Conservation (phyloP, 2,888 invertebrate genomes). For the Scaptomyza flava region DNA sequence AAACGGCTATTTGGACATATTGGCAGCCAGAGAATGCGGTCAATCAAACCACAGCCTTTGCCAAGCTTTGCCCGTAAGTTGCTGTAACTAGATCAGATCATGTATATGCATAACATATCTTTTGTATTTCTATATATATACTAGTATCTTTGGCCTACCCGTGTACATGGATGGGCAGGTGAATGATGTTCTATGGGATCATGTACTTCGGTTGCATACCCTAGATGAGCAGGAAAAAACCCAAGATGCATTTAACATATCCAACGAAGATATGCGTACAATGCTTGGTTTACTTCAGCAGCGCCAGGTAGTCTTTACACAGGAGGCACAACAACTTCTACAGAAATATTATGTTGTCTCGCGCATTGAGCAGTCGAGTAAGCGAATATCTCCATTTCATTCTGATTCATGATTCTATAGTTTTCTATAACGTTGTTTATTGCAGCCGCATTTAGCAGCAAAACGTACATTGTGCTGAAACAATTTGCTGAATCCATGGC, state of each 20-base stretch:
- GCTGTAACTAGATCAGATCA: no score
- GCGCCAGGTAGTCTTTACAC: constrained; percentile 62
- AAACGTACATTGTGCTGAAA: constrained; percentile 76
- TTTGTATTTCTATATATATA: neutral
- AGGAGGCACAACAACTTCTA: constrained; percentile 82
- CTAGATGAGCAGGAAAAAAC: constrained; percentile 10
- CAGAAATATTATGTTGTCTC: constrained; percentile 85
- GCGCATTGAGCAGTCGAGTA: constrained; percentile 83
- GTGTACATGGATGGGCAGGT: constrained; percentile 71
- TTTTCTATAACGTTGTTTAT: neutral
- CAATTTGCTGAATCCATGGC: constrained; percentile 83
- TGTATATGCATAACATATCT: neutral
- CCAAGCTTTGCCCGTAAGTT: constrained; percentile 82
- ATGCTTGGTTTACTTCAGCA: constrained; percentile 73
- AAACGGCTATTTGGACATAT: constrained; percentile 83
- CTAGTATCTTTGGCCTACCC: constrained; percentile 83
- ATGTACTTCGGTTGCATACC: constrained; percentile 71
- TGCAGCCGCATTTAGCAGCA: constrained; percentile 80
- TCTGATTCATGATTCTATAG: constrained; percentile 3
- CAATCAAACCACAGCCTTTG: constrained; percentile 73
- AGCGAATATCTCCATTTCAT: constrained; percentile 20
- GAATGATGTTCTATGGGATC: constrained; percentile 69
- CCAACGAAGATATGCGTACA: constrained; percentile 75
- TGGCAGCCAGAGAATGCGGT: constrained; percentile 77
- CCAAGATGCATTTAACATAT: constrained; percentile 62